Conservation (phyloP, 2,888 invertebrate species). For the Epistrophe grossulariae region DNA sequence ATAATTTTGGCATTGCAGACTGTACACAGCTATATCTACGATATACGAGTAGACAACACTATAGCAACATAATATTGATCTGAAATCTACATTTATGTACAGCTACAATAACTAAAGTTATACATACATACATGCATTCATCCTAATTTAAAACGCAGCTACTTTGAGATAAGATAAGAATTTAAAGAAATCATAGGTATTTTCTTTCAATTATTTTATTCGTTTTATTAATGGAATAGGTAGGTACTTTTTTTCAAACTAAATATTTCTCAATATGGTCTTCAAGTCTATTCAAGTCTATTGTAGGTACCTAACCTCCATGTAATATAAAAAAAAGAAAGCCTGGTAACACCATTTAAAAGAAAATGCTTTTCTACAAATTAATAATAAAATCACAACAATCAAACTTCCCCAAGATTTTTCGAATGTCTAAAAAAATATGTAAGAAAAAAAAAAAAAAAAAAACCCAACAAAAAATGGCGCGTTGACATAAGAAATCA, state of each 20-base stretch:
- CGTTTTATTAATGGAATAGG: not conserved
- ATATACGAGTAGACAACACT: too few species aligned
- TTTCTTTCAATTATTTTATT: not conserved
- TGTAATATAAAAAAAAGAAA: not conserved
- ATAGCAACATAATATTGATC: too few species aligned
- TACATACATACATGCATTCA: not conserved
- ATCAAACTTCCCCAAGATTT: not conserved
- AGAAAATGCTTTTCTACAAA: not conserved
- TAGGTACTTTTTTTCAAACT: not conserved
- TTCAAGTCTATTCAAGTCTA: not conserved
- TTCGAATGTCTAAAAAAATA: not conserved
- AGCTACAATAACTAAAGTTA: not conserved
- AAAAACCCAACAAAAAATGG: slow-evolving; percentile 55
- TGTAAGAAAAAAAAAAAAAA: slow-evolving; percentile 12
- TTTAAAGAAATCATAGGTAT: not conserved
- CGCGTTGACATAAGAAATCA: slow-evolving; percentile 53
- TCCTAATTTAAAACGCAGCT: not conserved
- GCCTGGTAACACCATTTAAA: not conserved
- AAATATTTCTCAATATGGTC: not conserved
- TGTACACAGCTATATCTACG: too few species aligned
- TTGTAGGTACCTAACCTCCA: not conserved
- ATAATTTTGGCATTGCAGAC: too few species aligned
- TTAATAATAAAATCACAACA: not conserved
- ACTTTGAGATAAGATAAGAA: not conserved
- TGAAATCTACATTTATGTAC: too few species aligned